Evolutionary conservation across 2,113 vertebrate species (phyloP), one percentile per base, ranked within the genome.

Genomic region (Phaethon lepturus): DNA sequence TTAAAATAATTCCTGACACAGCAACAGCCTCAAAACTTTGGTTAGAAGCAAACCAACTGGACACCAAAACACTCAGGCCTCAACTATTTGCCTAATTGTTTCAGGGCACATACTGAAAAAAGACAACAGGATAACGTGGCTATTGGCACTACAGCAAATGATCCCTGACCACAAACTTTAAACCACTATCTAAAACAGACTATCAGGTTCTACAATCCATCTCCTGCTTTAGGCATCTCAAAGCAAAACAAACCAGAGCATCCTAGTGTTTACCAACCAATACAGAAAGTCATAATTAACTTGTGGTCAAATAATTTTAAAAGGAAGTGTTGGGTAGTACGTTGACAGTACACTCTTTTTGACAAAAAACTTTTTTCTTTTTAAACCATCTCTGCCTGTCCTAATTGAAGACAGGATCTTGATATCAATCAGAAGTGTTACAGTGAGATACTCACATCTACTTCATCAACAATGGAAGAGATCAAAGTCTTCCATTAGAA

Each of bases 1-100:
- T 88, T 78, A 63, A 75, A 97, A 42, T 47, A 90, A 93, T 55
- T 82, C 74, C 38, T 0, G 0, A 88, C 60, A 93, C 25, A 84
- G 42, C 58, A 90, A 90, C 23, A 90, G 49, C 85, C 95, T 86
- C 67, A 72, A 90, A 79, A 82, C 62, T 87, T 67, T 77, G n/a
- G 11, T 85, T 42, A 79, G 60, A 91, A 56, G 74, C 35, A 93
- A 95, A 91, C 73, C 87, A 89, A 69, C 26, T 60, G 55, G 63
- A 92, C 86, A 95, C 25, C 49, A 85, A 55, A 84, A 45, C 66
- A 87, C 47, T 31, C 26, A 68, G 76, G 35, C 53, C 53, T 90
- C 53, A 84, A 63, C 58, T 87, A 84, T 24, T 74, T 40, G 44
- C 29, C 28, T 81, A 29, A 66, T 17, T 2, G 3, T 49, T 93